Evolutionary conservation across 2,113 vertebrate species (phyloP).

Genomic region (Microcebus jonahi): DNA sequence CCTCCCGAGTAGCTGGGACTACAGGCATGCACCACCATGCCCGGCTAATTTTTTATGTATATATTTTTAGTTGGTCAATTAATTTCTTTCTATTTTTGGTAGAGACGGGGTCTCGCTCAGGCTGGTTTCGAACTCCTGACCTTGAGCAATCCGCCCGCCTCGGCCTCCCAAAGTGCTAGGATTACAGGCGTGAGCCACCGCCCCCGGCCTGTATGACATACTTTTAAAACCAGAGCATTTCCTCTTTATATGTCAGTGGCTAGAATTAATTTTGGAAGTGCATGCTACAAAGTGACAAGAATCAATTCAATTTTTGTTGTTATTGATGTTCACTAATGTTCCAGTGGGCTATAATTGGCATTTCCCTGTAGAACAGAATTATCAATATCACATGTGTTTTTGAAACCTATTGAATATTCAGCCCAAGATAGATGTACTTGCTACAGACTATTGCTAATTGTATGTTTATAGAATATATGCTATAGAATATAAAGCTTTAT

Average conservation of each 20-base stretch:
- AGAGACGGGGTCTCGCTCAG: too few relatives aligned
- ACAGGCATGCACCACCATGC: too few relatives aligned
- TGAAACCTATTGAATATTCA: not conserved
- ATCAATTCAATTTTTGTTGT: not conserved
- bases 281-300: not conserved
- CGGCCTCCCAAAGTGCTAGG: too few relatives aligned
- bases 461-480: too few relatives aligned
- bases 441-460: not conserved
- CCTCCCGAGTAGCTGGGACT: too few relatives aligned
- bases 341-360: not conserved
- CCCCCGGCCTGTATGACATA: not conserved
- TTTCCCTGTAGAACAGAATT: not conserved
- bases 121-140: too few relatives aligned
- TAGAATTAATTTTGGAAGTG: slow-evolving; percentile 18
- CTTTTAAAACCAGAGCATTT: slow-evolving; percentile 42
- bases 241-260: not conserved
- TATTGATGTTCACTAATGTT: not conserved
- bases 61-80: too few relatives aligned
- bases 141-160: too few relatives aligned
- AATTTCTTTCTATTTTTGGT: too few relatives aligned
- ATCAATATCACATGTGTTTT: not conserved
- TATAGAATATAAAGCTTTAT: not conserved
- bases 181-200: too few relatives aligned
- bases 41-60: too few relatives aligned
- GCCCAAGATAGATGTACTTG: not conserved